Conservation (phyloP, 53 echinoderm and acorn worm genomes). For the Glandiceps talaboti region DNA sequence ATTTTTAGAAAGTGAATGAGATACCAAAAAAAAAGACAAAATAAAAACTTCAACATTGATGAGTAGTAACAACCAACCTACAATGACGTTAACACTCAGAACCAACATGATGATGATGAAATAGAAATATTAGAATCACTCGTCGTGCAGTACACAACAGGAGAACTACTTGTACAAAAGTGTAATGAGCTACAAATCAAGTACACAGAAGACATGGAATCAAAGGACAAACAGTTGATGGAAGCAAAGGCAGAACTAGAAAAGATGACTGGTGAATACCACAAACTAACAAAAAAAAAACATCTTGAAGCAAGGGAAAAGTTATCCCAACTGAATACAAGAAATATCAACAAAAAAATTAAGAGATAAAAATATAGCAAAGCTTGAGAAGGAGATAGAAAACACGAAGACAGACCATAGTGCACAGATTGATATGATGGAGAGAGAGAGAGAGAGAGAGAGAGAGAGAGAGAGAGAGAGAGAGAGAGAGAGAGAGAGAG, state of each 20-base stretch:
- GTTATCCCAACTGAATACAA: background rate
- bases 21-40: too few relatives aligned
- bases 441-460: background rate
- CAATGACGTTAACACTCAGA: too few relatives aligned
- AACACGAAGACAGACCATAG: background rate
- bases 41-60: too few relatives aligned
- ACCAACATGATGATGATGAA: too few relatives aligned
- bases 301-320: background rate
- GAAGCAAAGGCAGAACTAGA: background rate
- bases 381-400: background rate
- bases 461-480: background rate
- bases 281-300: background rate
- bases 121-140: too few relatives aligned
- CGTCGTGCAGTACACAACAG: too few relatives aligned
- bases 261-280: background rate
- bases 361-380: background rate
- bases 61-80: too few relatives aligned
- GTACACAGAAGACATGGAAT: background rate
- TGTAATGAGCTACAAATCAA: background rate
- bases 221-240: background rate
- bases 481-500: background rate
- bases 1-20: too few relatives aligned
- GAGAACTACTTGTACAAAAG: background rate
- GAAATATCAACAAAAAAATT: background rate
- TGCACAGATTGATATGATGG: background rate